These are phyloP conservation scores for Brachyhypopomus gauderio DNA, from an alignment of 2,113 vertebrate species.

Conservation along the genomic window DNA sequence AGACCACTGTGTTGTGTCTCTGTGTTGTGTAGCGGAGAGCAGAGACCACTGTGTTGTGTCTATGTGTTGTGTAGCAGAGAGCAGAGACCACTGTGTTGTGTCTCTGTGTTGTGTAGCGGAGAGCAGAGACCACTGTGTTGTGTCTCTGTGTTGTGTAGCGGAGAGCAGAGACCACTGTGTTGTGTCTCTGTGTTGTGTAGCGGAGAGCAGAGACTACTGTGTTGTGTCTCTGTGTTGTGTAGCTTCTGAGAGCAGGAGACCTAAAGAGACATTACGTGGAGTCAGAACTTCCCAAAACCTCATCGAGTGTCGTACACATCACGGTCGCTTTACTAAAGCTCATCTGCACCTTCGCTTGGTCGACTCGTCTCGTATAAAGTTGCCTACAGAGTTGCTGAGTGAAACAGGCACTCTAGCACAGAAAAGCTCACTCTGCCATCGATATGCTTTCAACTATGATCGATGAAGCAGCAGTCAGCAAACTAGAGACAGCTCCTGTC, in stretches of 20 bases:
- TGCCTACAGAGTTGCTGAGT: constrained; percentile 32
- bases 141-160: too few relatives aligned
- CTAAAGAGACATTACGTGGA: constrained; percentile 28
- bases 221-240: too few relatives aligned
- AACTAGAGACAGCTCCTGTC: constrained; percentile 24
- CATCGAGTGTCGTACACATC: too few relatives aligned
- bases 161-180: constrained; percentile 27
- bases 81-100: constrained; percentile 17
- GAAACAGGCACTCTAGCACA: constrained; percentile 35
- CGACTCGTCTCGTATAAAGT: constrained; percentile 37
- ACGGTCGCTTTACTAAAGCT: constrained; percentile 27
- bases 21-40: background rate
- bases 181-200: too few relatives aligned
- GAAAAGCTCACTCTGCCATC: constrained; percentile 26
- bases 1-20: background rate
- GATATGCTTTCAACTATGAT: constrained; percentile 44
- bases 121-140: constrained; percentile 17
- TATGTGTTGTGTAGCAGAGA: background rate
- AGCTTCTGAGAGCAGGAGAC: constrained; percentile 24
- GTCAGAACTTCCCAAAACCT: too few relatives aligned
- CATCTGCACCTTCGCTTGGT: constrained; percentile 1
- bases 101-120: background rate
- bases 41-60: constrained; percentile 6
- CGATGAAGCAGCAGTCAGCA: constrained; percentile 15
- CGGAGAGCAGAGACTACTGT: constrained; percentile 27